phyloP scores from a whole-genome alignment of 2,797 vertebrate genomes.

The Enteromius argenteus region DNA sequence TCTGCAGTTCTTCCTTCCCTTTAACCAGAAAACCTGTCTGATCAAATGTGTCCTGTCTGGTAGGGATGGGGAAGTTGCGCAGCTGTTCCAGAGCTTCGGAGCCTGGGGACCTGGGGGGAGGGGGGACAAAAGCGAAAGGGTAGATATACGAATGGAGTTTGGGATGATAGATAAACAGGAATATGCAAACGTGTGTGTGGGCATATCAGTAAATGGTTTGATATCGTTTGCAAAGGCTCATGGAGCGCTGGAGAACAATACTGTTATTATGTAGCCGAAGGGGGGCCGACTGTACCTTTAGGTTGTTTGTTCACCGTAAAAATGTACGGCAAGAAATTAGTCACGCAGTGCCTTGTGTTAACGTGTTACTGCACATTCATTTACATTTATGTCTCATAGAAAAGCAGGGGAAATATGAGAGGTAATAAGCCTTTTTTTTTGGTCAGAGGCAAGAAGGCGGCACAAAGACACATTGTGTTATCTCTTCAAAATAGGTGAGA shows the following conservation, averaged over 20 bases:
- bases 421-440: neutral
- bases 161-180: neutral
- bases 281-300: slow-evolving; percentile 16
- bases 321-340: slow-evolving; percentile 51
- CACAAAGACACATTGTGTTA: neutral
- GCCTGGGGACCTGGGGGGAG: too few relatives aligned
- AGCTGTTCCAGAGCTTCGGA: neutral
- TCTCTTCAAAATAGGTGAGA: slow-evolving; percentile 4
- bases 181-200: slow-evolving; percentile 57
- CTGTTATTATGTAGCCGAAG: slow-evolving; percentile 51
- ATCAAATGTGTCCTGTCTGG: neutral
- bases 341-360: slow-evolving; percentile 4
- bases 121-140: slow-evolving; percentile 22
- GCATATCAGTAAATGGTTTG: slow-evolving; percentile 55
- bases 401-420: slow-evolving; percentile 11
- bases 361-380: slow-evolving; percentile 8
- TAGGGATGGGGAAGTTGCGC: neutral
- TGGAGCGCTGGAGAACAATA: slow-evolving; percentile 54
- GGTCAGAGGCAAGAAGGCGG: neutral
- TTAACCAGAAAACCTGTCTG: neutral
- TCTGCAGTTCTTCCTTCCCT: neutral
- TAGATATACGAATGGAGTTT: neutral
- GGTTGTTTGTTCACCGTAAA: neutral
- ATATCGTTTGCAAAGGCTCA: slow-evolving; percentile 54
- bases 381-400: neutral